Evolutionary conservation across 2,797 vertebrate genomes (phyloP), one percentile per base, ranked within the genome.

Genomic region (Morelia viridis): DNA sequence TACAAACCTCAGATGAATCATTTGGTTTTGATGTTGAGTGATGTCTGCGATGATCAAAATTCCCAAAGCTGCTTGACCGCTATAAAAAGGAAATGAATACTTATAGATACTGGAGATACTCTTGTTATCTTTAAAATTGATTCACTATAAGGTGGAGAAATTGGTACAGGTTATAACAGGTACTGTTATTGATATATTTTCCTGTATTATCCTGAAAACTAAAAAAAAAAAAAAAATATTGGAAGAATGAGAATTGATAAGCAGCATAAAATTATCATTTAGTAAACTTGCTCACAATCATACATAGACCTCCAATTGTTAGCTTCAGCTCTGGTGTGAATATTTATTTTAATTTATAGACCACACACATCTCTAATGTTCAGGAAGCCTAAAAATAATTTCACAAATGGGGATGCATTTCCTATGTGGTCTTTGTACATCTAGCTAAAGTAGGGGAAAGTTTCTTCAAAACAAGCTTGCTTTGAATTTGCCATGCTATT

Each of bases 11-110:
- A 89, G 95, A 86, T 92, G 97, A 95, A 93, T 98, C 97, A 93
- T 97, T 97, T 53, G 96, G 61, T 92, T 98, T 98, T 92, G 96
- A 94, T 88, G 92, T 19, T 0, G 97, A 96, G 50, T 97, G 97
- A 91, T 98, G 97, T 94, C 96, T 97, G 96, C 97, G 97, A 87
- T 97, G 97, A 85, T 98, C 98, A 92, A 98, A 98, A 96, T 97
- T 98, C 90, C 98, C 98, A 96, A 98, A 98, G 95, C 98, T 98
- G 96, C 97, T 98, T 41, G 98, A 98, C 92, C 98, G 98, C 98
- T 98, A 93, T 92, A 91, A 93, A 90, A 92, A 90, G 95, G 96
- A 96, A 94, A 94, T 35, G 91, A 89, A 93, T 1, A 24, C 64
- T 90, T 87, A 61, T 85, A 94, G 8, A 83, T 41, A 1, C 53